These are phyloP conservation scores for Callipepla californica DNA, from an alignment of 2,113 vertebrate species.

Conservation along the genomic window DNA sequence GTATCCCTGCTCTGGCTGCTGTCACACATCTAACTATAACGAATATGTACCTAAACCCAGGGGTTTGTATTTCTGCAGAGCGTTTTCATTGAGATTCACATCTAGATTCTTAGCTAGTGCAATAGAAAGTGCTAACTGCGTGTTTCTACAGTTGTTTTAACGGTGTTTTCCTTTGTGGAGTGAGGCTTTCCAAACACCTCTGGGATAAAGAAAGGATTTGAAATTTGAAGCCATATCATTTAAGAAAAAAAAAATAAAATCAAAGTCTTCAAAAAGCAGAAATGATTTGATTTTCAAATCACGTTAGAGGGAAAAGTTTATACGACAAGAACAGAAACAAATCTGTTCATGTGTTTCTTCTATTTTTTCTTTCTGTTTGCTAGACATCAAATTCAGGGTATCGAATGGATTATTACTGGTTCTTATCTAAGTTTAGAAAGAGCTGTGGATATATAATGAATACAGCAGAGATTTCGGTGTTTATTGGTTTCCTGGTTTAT, in stretches of 20 bases:
- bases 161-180: neutral
- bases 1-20: neutral
- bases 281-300: conserved; percentile 43
- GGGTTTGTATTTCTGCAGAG: neutral
- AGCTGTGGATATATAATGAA: conserved; percentile 46
- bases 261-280: conserved; percentile 23
- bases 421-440: conserved; percentile 71
- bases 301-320: conserved; percentile 17
- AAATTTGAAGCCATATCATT: neutral
- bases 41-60: neutral
- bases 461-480: conserved; percentile 52
- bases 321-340: neutral
- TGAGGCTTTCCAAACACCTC: neutral
- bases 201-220: neutral
- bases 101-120: neutral
- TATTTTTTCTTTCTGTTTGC: neutral
- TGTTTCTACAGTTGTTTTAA: neutral
- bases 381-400: conserved; percentile 34
- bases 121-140: neutral
- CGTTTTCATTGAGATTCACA: neutral
- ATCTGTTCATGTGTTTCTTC: neutral
- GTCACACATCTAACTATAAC: fast-evolving
- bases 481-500: conserved; percentile 55
- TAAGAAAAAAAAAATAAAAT: conserved; percentile 26
- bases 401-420: conserved; percentile 57